Percentiles rank a stretch among this genome's conserved stretches.
Conservation (phyloP, 2,888 invertebrate species). For the Netelia inedita region DNA sequence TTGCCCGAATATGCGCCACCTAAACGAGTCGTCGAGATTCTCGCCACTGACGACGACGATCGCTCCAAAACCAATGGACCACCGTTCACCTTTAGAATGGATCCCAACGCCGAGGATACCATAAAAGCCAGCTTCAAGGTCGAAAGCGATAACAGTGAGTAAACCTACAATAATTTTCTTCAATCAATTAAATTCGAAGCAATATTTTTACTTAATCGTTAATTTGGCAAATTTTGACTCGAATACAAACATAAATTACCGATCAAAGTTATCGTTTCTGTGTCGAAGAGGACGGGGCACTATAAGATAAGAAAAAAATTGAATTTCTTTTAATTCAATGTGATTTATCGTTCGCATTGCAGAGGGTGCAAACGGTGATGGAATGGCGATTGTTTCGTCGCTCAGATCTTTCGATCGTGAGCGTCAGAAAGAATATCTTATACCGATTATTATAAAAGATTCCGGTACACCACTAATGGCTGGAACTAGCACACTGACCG, state of each 20-base stretch:
- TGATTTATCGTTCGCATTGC: conserved; percentile 71
- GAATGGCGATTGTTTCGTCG: conserved; percentile 98
- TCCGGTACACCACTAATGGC: conserved; percentile 98
- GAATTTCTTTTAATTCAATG: neutral
- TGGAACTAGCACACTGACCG: conserved; percentile 97
- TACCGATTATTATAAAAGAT: conserved; percentile 99
- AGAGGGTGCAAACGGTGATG: conserved; percentile 98
- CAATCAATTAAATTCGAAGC: neutral
- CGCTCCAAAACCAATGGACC: conserved; percentile 97
- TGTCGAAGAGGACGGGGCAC: no score
- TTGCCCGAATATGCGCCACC: conserved; percentile 97
- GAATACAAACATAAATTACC: no score
- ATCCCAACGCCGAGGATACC: conserved; percentile 97
- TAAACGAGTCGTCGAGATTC: conserved; percentile 95
- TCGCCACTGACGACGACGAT: conserved; percentile 97
- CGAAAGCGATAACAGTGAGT: conserved; percentile 97
- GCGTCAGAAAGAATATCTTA: conserved; percentile 97
- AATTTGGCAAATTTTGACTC: no score
- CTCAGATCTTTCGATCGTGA: conserved; percentile 97
- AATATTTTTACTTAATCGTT: neutral
- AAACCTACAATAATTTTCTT: neutral
- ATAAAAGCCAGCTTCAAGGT: conserved; percentile 98
- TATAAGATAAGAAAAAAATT: no score
- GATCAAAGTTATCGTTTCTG: no score
- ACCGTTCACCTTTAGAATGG: conserved; percentile 97